Evolutionary conservation across 2,888 invertebrate species (phyloP), one percentile per base, ranked within the genome.

Genomic region (Campopleginae sp.): DNA sequence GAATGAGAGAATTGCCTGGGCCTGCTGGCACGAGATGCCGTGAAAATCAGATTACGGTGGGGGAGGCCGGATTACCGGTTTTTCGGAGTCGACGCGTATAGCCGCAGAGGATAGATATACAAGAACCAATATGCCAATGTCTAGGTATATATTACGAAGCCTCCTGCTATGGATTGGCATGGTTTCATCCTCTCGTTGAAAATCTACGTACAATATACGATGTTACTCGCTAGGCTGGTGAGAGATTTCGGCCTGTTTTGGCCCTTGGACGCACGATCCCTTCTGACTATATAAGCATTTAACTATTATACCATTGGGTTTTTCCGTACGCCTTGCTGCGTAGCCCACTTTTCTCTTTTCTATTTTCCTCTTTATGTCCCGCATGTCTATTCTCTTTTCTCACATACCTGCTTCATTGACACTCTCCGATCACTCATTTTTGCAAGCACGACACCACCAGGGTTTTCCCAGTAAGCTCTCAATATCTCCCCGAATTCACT

Each of bases 31-130:
- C 79, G 82, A 79, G 87, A 86, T 72, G 86, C 86, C 82, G 81
- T 88, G 82, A 84, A 90, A 91, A 90, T 90, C 88, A 89, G 88
- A 91, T 90, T 91, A 89, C 85, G 61, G 82, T 85, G 65, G 82
- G 85, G 81, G 85, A 88, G 87, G 87, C 86, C 86, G 88, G 90
- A 89, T 91, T 89, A 91, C 88, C 83, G 88, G 88, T 88, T 89
- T 90, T 88, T 88, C 88, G 85, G 88, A 88, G 90, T 82, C 76
- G 85, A 79, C 75, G 81, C 78, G 78, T 71, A 82, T 68, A 74
- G 84, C 72, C 80, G n/a, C 80, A 68, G 61, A 84, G 77, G 61
- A 71, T 42, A 77, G 77, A 77, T 72, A 84, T 76, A 68, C 68
- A 51, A 80, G 66, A 33, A 31, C 44, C 66, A 71, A 42, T 58